Percentiles rank a stretch among this genome's conserved stretches.
phyloP scores from a whole-genome alignment of 2,888 invertebrate genomes.

The Luperina nickerlii region DNA sequence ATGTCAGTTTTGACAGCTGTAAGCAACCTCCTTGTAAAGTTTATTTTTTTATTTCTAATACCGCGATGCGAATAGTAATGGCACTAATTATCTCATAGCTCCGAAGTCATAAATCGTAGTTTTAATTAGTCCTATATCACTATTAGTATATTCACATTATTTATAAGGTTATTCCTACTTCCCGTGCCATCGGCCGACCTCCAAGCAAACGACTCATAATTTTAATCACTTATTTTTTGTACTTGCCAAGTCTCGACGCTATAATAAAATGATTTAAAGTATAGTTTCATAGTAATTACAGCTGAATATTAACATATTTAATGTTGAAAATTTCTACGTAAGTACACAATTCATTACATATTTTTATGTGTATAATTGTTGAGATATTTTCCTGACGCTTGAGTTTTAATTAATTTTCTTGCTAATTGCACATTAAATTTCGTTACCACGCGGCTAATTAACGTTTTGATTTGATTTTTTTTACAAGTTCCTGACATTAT shows the following conservation, averaged over 20 bases:
- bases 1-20: conserved; percentile 61
- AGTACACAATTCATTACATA: conserved; percentile 60
- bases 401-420: conserved; percentile 53
- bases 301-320: conserved; percentile 58
- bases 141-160: conserved; percentile 71
- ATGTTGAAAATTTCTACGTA: conserved; percentile 58
- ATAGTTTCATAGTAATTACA: conserved; percentile 63
- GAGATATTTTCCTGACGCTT: conserved; percentile 59
- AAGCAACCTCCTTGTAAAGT: conserved; percentile 34
- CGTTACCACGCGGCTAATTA: conserved; percentile 65
- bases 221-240: conserved; percentile 68
- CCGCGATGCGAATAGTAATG: conserved; percentile 66
- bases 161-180: conserved; percentile 74
- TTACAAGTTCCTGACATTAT: conserved; percentile 49
- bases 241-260: conserved; percentile 34
- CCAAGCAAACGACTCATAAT: conserved; percentile 72
- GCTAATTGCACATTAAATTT: conserved; percentile 68
- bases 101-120: conserved; percentile 73
- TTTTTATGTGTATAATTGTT: conserved; percentile 62
- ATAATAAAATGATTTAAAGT: conserved; percentile 63
- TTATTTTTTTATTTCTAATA: conserved; percentile 44
- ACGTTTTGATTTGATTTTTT: conserved; percentile 56
- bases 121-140: conserved; percentile 72
- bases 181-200: conserved; percentile 78
- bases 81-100: conserved; percentile 70